These are phyloP conservation scores for Erpornis zantholeuca DNA, from an alignment of 2,113 vertebrate genomes.

Conservation along the genomic window DNA sequence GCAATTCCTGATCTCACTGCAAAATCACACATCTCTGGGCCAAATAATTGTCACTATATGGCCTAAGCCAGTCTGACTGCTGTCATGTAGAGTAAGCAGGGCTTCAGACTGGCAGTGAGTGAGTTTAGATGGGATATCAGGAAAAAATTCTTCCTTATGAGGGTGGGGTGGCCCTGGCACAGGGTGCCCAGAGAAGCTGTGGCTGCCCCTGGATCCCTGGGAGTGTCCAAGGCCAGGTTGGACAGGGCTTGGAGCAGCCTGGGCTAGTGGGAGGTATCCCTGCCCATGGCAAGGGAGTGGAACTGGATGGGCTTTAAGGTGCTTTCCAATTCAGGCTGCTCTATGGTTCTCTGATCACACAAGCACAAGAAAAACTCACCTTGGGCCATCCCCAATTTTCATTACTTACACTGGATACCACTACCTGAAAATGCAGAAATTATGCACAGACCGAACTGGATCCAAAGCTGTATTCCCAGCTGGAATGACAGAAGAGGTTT, in stretches of 20 bases:
- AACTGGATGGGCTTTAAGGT: neutral
- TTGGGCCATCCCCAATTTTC: neutral
- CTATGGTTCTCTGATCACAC: neutral
- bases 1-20: neutral
- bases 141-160: neutral
- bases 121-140: neutral
- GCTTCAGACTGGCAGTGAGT: neutral
- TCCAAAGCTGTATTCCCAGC: neutral
- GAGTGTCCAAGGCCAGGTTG: accelerated
- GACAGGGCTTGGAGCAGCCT: accelerated
- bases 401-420: neutral
- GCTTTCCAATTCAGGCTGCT: neutral
- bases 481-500: neutral
- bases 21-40: neutral
- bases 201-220: neutral
- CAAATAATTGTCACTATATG: neutral
- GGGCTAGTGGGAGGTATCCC: neutral
- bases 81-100: neutral
- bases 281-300: neutral
- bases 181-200: neutral
- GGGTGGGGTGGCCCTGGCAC: neutral
- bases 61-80: neutral
- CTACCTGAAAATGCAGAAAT: neutral
- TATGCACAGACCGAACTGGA: neutral
- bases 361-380: neutral